Evolutionary conservation across 2,888 invertebrate species (phyloP).

Genomic region (Sepioteuthis lessoniana): DNA sequence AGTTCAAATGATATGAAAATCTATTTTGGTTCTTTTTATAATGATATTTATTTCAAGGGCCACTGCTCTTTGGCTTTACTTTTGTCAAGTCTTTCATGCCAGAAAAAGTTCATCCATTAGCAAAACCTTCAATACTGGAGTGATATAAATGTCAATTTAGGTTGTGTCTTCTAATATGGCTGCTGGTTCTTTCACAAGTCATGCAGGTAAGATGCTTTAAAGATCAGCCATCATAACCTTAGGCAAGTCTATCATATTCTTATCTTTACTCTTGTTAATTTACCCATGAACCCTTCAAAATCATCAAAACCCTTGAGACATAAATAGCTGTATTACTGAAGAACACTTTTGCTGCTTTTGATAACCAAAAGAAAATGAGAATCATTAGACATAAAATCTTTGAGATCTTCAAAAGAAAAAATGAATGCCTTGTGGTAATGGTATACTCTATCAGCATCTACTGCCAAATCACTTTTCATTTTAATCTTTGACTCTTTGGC

Average conservation of each 20-base stretch:
- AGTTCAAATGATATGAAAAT: too few species aligned
- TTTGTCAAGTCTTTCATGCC: background rate
- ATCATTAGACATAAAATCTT: conserved; percentile 7
- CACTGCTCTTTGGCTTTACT: background rate
- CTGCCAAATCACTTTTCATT: background rate
- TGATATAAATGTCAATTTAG: background rate
- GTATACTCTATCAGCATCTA: background rate
- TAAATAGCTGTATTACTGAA: background rate
- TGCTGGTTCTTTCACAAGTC: conserved; percentile 16
- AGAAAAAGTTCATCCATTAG: background rate
- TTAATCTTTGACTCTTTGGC: background rate
- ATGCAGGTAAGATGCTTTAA: background rate
- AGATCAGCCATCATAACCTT: background rate
- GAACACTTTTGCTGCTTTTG: conserved; percentile 33
- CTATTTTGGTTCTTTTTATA: background rate
- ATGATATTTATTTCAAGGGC: background rate
- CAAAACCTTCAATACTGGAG: background rate
- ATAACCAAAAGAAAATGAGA: background rate
- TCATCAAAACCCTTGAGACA: conserved; percentile 9
- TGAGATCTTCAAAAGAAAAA: conserved; percentile 20
- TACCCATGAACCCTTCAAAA: background rate
- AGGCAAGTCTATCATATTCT: background rate
- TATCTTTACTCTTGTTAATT: background rate
- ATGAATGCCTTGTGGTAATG: background rate
- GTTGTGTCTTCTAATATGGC: background rate